Conservation (phyloP, 2,113 vertebrate genomes). For the Periophthalmodon schlosseri region DNA sequence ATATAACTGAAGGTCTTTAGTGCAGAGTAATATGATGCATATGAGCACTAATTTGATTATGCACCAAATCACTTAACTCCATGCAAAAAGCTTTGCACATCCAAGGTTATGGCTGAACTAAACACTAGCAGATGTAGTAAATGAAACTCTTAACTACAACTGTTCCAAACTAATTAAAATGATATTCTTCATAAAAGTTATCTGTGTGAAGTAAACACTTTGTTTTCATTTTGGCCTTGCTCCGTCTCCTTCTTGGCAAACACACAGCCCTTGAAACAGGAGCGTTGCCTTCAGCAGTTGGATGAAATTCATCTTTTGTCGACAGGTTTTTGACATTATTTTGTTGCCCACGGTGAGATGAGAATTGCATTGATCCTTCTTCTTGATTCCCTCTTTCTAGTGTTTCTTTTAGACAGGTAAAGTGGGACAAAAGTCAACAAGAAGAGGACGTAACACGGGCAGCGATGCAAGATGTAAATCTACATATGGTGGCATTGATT, state of each 20-base stretch:
- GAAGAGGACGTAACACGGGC: slow-evolving; percentile 16
- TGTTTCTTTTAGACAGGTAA: slow-evolving; percentile 23
- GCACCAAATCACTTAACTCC: neutral
- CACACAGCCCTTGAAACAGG: slow-evolving; percentile 5
- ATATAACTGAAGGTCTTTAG: neutral
- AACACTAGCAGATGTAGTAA: neutral
- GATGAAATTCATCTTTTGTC: slow-evolving; percentile 12
- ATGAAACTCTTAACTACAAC: neutral
- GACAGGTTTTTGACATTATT: slow-evolving; percentile 19
- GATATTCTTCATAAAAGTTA: neutral
- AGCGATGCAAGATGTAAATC: slow-evolving; percentile 31
- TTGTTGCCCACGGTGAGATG: slow-evolving; percentile 16
- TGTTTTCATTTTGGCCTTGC: neutral
- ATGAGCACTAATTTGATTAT: neutral
- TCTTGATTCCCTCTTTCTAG: neutral
- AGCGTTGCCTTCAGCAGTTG: slow-evolving; percentile 13
- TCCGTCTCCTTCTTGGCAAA: slow-evolving; percentile 11
- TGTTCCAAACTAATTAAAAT: neutral
- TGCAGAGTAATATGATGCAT: neutral
- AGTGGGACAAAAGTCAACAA: slow-evolving; percentile 18
- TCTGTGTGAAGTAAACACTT: neutral
- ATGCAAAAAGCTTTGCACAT: neutral
- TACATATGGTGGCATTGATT: slow-evolving; percentile 38
- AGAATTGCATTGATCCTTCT: slow-evolving; percentile 25
- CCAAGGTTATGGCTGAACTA: neutral